phyloP scores from a whole-genome alignment of 2,888 invertebrate genomes.

The Ochropacha duplaris region DNA sequence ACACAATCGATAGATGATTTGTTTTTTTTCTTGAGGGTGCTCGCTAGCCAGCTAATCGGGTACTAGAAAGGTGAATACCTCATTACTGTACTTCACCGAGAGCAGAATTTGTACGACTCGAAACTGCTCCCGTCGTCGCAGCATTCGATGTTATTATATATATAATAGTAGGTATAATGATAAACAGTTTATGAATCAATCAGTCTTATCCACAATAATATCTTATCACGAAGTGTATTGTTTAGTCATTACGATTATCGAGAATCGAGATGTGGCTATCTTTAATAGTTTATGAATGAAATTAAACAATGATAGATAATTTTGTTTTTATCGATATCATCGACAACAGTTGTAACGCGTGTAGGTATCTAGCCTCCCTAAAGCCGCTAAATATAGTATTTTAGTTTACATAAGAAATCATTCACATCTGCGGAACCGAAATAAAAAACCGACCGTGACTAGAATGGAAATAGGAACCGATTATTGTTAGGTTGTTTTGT shows the following conservation, averaged over 20 bases:
- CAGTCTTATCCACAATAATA: neutral
- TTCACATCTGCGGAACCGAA: conserved; percentile 47
- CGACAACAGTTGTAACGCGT: conserved; percentile 23
- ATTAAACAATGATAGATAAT: neutral
- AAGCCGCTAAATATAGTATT: conserved; percentile 53
- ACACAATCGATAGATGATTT: too few species aligned
- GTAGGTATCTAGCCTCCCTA: conserved; percentile 47
- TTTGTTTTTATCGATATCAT: conserved; percentile 16
- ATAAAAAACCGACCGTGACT: conserved; percentile 53
- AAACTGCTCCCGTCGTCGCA: too few species aligned
- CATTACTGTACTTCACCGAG: too few species aligned
- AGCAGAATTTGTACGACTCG: too few species aligned
- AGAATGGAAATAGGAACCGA: conserved; percentile 32
- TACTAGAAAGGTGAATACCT: too few species aligned
- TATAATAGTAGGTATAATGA: too few species aligned
- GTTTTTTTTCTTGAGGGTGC: too few species aligned
- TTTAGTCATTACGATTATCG: neutral
- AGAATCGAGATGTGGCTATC: neutral
- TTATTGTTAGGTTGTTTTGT: conserved; percentile 22
- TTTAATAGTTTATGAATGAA: neutral
- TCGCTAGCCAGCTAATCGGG: too few species aligned
- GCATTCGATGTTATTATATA: too few species aligned
- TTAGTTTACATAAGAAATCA: conserved; percentile 53
- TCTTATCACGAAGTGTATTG: neutral
- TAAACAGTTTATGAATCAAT: neutral